These are phyloP conservation scores for Stercorarius parasiticus DNA, from an alignment of 2,113 vertebrate species.

Conservation along the genomic window DNA sequence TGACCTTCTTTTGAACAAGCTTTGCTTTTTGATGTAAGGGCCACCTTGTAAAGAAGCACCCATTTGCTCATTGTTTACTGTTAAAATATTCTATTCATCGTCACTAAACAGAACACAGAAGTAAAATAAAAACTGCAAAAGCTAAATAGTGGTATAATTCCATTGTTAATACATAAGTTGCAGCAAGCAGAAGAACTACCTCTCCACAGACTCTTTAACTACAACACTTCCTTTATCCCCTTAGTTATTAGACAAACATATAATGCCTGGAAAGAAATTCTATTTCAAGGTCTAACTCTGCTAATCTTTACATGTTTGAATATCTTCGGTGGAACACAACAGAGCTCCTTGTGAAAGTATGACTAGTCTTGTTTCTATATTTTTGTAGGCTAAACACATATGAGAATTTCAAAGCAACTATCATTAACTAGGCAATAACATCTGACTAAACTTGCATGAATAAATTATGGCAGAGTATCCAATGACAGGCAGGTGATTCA, in stretches of 20 bases:
- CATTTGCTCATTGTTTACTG: neutral
- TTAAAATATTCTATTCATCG: neutral
- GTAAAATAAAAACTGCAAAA: neutral
- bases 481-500: neutral
- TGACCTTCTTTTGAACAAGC: neutral
- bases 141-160: neutral
- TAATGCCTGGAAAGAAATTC: neutral
- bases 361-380: neutral
- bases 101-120: neutral
- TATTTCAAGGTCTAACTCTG: neutral
- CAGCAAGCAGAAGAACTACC: neutral
- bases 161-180: neutral
- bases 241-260: neutral
- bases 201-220: neutral
- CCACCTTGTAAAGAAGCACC: neutral
- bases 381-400: neutral
- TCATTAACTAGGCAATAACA: neutral
- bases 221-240: neutral
- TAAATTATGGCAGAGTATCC: neutral
- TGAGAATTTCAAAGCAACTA: neutral
- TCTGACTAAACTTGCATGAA: neutral
- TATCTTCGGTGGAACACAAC: neutral
- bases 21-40: neutral
- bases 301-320: neutral
- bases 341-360: neutral